Evolutionary conservation across 2,888 invertebrate genomes (phyloP), one percentile per base, ranked within the genome.

Genomic region (Eledona agricola): DNA sequence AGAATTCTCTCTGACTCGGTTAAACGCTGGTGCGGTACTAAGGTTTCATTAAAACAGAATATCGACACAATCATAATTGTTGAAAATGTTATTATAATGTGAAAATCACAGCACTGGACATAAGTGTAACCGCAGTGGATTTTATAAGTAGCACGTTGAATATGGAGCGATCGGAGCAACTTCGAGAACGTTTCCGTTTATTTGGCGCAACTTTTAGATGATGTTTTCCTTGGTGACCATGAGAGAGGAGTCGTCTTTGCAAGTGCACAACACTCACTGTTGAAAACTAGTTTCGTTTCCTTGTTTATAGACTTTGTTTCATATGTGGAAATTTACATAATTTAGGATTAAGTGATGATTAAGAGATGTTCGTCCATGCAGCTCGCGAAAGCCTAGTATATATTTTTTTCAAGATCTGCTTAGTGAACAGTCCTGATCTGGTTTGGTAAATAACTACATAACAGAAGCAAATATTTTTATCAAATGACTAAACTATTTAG

Each of bases 261-360:
- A 40, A 28, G 31, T 28, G 28, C 19, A 40, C 40, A 15, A 40
- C 40, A 28, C 29, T 22, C 13, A 42, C 42, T 42, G 28, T 19
- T 29, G 4, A 12, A 31, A 31, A 42, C 29, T 29, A 42, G 42
- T 42, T 42, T 9, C 22, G 42, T 42, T 42, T 42, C 42, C 31
- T 10, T 42, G 31, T 42, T 28, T 40, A 40, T 40, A 38, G 26
- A 16, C 26, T 13, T 19, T 11, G 28, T 12, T 42, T 29, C 13
- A 31, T 42, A 11, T 42, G 20, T 29, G 29, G 42, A 42, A 42
- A 29, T 31, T 42, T 42, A 42, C 42, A 22, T 42, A 22, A 16
- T 15, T 38, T 11, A 40, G 22, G 23, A 9, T 22, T 16, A 19
- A 17, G 42, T 31, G 22, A 42, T 42, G 20, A 42, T n/a, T n/a